A percentile compares a stretch with the other conserved stretches of the same genome.
These are phyloP conservation scores for Caenorhabditis imperialis DNA, from an alignment of 2,888 invertebrate species.

Conservation along the genomic window DNA sequence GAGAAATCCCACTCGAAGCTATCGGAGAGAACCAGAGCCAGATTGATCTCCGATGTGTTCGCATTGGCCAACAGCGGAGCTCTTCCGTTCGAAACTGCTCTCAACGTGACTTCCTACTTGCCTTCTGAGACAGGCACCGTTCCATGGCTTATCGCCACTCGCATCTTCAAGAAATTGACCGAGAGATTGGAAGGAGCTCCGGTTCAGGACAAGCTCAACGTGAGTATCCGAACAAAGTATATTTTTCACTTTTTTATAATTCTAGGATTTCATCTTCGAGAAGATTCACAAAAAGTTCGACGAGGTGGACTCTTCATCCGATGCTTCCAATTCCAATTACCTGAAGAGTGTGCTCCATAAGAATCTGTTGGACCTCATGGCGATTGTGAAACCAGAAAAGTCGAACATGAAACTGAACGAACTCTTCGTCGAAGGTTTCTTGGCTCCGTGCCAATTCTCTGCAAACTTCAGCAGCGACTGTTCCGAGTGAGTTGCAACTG, in stretches of 20 bases:
- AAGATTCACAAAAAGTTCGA: constrained; percentile 43
- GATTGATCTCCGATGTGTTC: constrained; percentile 88
- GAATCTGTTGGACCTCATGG: constrained; percentile 42
- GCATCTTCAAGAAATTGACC: constrained; percentile 33
- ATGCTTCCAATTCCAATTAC: constrained; percentile 23
- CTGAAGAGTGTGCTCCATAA: constrained; percentile 17
- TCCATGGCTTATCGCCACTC: constrained; percentile 46
- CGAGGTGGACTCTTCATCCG: constrained; percentile 13
- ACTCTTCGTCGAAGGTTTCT: constrained; percentile 35
- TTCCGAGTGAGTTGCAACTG: constrained; percentile 52
- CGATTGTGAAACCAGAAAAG: constrained; percentile 42
- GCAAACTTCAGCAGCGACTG: constrained; percentile 57
- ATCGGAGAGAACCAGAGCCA: constrained; percentile 80
- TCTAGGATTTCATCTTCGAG: constrained; percentile 42
- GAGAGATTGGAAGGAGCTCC: constrained; percentile 42
- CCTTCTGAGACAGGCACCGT: constrained; percentile 50
- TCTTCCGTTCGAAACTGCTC: constrained; percentile 79
- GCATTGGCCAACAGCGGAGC: constrained; percentile 82
- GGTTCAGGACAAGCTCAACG: constrained; percentile 44
- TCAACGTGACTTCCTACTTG: constrained; percentile 62
- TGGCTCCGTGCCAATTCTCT: constrained; percentile 32
- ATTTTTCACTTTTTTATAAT: background rate
- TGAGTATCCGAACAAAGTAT: background rate
- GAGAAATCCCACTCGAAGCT: constrained; percentile 30
- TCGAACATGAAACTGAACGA: constrained; percentile 35